These are phyloP conservation scores for Acleris emargana DNA, from an alignment of 2,888 invertebrate species.

Conservation along the genomic window DNA sequence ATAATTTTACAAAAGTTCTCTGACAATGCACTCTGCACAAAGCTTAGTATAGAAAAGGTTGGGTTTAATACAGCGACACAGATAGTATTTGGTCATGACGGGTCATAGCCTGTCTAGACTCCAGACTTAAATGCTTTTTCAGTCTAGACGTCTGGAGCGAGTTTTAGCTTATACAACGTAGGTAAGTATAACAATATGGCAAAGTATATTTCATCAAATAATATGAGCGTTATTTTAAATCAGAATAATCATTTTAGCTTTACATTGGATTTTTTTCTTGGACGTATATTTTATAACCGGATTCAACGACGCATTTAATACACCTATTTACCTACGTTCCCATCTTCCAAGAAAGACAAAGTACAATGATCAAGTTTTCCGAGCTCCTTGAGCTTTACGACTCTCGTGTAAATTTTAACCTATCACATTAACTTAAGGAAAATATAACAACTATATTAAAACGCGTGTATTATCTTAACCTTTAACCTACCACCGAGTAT, in stretches of 20 bases:
- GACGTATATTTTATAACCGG: too few relatives aligned
- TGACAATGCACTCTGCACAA: not conserved
- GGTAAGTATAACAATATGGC: not conserved
- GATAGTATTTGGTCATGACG: slow-evolving; percentile 47
- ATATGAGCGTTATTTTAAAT: not conserved
- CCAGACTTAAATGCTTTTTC: slow-evolving; percentile 68
- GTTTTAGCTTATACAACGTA: slow-evolving; percentile 9
- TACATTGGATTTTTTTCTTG: too few relatives aligned
- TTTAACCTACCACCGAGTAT: too few relatives aligned
- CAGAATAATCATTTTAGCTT: too few relatives aligned
- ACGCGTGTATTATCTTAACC: not conserved
- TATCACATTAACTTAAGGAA: not conserved
- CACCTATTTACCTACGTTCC: not conserved
- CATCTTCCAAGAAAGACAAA: not conserved
- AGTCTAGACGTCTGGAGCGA: slow-evolving; percentile 68
- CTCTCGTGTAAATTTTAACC: not conserved
- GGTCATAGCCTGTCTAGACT: slow-evolving; percentile 77
- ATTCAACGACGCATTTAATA: too few relatives aligned
- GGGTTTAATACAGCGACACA: slow-evolving; percentile 24
- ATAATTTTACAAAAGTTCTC: too few relatives aligned
- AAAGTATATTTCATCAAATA: not conserved
- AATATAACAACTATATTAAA: not conserved
- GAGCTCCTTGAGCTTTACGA: not conserved
- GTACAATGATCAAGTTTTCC: not conserved
- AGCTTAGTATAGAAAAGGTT: slow-evolving; percentile 4